Conservation (phyloP, 1,140 invertebrate genomes). For the Macrobrachium rosenbergii region DNA sequence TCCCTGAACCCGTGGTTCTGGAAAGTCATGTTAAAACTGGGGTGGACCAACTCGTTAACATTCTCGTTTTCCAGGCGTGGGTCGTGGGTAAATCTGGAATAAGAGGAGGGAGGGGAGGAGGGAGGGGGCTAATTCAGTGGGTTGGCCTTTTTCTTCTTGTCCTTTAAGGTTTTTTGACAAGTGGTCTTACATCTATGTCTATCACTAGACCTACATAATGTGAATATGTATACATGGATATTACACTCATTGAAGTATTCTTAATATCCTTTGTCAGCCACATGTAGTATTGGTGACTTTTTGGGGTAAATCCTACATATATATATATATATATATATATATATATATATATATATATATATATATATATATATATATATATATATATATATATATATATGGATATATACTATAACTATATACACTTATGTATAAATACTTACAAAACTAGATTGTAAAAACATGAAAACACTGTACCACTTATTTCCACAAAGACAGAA, state of each 20-base stretch:
- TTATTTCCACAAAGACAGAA: no score
- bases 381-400: no score
- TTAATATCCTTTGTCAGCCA: no score
- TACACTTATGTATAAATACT: no score
- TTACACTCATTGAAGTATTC: no score
- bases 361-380: no score
- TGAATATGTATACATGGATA: background rate
- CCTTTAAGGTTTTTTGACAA: background rate
- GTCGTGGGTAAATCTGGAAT: constrained; percentile 66
- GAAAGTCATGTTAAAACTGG: constrained; percentile 69
- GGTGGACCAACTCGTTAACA: constrained; percentile 66
- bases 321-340: constrained; percentile 3
- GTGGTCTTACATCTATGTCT: background rate
- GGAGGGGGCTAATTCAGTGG: background rate
- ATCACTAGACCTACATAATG: background rate
- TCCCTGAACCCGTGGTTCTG: constrained; percentile 68
- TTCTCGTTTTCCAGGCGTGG: constrained; percentile 68
- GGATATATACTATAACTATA: no score
- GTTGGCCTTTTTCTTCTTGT: background rate
- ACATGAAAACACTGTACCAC: no score
- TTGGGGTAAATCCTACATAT: background rate
- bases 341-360: no score
- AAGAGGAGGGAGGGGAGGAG: background rate
- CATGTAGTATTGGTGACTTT: background rate
- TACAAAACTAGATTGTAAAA: no score